Base-by-base conservation (phyloP, 1,140 invertebrate species). In the Laupala kohalensis region DNA sequence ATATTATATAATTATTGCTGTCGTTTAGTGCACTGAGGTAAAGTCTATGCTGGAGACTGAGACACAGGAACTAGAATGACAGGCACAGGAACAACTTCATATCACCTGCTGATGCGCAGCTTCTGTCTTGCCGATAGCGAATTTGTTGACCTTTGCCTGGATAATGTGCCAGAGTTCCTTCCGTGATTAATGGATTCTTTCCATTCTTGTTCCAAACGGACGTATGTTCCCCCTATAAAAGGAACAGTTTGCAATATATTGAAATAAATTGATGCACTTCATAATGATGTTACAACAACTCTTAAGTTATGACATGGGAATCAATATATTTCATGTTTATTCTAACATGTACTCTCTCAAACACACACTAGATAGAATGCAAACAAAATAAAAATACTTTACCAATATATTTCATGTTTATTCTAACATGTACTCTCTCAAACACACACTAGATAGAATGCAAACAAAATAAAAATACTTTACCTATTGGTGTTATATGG, bases 181-280 rank as follows among this genome's bases (percentile, higher is more conserved):
- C 37, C 37, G 72, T 75, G 65, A 66, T 63, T 64, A 15, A 24
- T 29, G 6, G 53, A 12, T 67, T 91, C 90, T 28, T 85, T 84
- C 86, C 90, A 91, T 77, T 91, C 89, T 27, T 86, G 79, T 80
- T 92, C 90, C 64, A 92, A 77, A 53, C 84, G 83, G 1, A 88
- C 84, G 80, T 90, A 92, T 63, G 86, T 84, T 26, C 90, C 90
- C 69, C 90, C 89, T 86, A 76, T 25, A 75, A 64, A 72, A 70
- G 70, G 37, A 53, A 53, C 19, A 2, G 19, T 53, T 53, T 4
- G 19, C 37, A 53, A 9, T 1, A 4, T 53, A n/a, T n/a, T n/a
- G n/a, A n/a, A n/a, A n/a, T n/a, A n/a, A n/a, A n/a, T n/a, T n/a
- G n/a, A n/a, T n/a, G n/a, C n/a, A n/a, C n/a, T n/a, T n/a, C n/a